Evolutionary conservation across 1,140 invertebrate genomes (phyloP), one percentile per base, ranked within the genome.

Genomic region (Conus betulinus): DNA sequence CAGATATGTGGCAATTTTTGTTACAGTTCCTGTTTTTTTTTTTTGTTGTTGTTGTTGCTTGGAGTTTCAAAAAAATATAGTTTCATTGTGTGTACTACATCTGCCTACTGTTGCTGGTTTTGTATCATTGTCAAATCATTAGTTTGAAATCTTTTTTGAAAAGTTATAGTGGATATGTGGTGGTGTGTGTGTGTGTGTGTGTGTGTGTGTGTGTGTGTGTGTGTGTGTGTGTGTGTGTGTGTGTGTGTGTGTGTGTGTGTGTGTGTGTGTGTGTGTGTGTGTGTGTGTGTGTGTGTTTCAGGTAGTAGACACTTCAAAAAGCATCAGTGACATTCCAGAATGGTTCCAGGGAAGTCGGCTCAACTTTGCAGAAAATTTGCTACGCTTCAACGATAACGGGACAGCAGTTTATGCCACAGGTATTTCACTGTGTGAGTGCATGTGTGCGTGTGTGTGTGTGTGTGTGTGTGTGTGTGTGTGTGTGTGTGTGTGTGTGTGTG

Each of bases 301-400:
- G 95, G 94, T 95, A 25, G 90, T 96, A 25, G 94, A 96, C 85
- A 93, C 93, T 88, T 90, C 90, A 0, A 94, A 94, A 89, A 87
- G 78, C 25, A 96, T 96, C 55, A 87, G 91, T 53, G 95, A 95
- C n/a, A 94, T 96, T 87, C 96, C 96, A 20, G 93, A 94, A 90
- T 96, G 96, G 96, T 96, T 96, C 91, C 83, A 91, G 55, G 95
- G 95, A 0, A 92, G 93, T 76, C 91, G 89, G 27, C 89, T 96
- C 17, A 96, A 96, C 91, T 96, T 95, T 93, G 95, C 96, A n/a
- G 96, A 96, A 91, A 96, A 96, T 90, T 89, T 96, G 71, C 93
- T 96, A 11, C 90, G 92, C 23, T 93, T 92, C 86, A 91, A 94
- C 86, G 93, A 95, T 91, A 93, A 96, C 88, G 93, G 90, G 83